phyloP scores from a whole-genome alignment of 2,888 invertebrate genomes.

The Cosmia pyralina region DNA sequence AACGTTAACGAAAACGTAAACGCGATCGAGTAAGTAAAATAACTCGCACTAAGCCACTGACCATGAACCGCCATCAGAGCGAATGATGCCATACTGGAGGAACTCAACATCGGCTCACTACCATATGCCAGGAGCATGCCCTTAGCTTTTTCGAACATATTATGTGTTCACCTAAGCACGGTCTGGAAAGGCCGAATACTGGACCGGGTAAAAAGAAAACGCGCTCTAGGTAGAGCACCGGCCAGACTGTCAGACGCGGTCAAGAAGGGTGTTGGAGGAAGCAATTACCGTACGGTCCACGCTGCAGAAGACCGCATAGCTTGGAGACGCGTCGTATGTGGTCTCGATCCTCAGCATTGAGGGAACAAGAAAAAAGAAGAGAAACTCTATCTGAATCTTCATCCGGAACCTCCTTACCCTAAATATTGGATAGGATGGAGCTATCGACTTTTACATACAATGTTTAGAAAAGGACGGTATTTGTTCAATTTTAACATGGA shows the following conservation, averaged over 20 bases:
- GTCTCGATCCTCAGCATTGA: background rate
- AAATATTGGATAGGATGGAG: constrained; percentile 27
- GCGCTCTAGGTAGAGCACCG: background rate
- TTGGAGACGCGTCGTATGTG: background rate
- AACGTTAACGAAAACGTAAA: too few relatives aligned
- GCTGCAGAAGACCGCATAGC: background rate
- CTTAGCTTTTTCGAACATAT: too few relatives aligned
- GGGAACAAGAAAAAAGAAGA: background rate
- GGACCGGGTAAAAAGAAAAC: background rate
- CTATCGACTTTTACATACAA: constrained; percentile 19
- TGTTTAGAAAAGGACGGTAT: constrained; percentile 37
- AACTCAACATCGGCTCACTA: too few relatives aligned
- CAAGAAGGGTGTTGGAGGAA: background rate
- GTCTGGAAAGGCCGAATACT: background rate
- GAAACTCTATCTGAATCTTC: constrained; percentile 5
- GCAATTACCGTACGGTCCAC: background rate
- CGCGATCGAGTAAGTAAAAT: too few relatives aligned
- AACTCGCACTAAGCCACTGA: too few relatives aligned
- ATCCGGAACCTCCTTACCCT: constrained; percentile 28
- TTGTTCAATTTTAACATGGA: constrained; percentile 47
- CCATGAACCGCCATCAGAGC: too few relatives aligned
- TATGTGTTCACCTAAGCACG: too few relatives aligned
- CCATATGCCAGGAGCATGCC: too few relatives aligned
- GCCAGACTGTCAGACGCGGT: background rate
- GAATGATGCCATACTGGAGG: too few relatives aligned